Evolutionary conservation across 2,797 vertebrate species (phyloP).

Genomic region (Lindbergichthys nudifrons): DNA sequence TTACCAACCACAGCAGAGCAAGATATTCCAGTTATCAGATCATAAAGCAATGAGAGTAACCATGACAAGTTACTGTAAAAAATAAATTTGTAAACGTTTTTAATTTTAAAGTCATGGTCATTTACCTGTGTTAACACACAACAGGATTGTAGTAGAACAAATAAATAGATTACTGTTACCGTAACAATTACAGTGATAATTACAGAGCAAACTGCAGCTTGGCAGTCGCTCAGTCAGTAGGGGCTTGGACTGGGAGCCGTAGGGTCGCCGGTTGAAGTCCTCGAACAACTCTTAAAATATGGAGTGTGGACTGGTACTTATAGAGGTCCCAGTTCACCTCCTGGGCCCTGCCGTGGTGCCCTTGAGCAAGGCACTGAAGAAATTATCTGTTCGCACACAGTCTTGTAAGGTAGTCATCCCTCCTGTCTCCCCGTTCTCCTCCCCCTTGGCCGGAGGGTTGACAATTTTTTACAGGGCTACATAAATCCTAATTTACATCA

Average conservation of each 20-base stretch:
- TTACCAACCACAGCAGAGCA: conserved; percentile 2
- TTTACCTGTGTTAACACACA: neutral
- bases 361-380: no score
- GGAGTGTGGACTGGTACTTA: no score
- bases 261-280: no score
- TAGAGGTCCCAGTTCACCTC: no score
- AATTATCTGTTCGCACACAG: neutral
- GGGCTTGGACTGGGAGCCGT: no score
- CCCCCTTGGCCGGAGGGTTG: conserved; percentile 30
- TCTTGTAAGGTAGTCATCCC: neutral
- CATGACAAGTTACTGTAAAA: neutral
- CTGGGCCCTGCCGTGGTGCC: no score
- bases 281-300: no score
- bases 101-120: neutral
- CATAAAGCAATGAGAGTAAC: neutral
- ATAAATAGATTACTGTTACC: neutral
- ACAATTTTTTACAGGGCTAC: neutral
- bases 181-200: no score
- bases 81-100: neutral
- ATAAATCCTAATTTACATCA: conserved; percentile 17
- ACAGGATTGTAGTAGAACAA: neutral
- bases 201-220: no score
- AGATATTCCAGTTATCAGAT: conserved; percentile 29
- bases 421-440: neutral
- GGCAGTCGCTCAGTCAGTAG: no score